Base-by-base conservation (phyloP, 2,797 vertebrate genomes). In the Lates japonicus region DNA sequence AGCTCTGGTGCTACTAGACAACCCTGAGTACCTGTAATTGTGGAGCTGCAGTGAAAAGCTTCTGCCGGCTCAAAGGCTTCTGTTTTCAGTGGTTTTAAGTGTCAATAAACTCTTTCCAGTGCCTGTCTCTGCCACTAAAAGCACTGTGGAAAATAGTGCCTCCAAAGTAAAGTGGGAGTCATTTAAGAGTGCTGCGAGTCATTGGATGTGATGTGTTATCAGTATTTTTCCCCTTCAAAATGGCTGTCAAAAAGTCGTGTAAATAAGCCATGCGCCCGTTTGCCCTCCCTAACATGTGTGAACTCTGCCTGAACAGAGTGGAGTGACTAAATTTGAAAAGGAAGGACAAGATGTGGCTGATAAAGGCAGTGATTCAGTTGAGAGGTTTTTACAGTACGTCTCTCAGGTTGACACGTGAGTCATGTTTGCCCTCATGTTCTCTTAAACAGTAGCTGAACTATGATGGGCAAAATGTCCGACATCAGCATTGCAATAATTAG, bases 21-120 rank as follows among this genome's bases (percentile, higher is more conserved):
- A 96, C 96, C 95, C 96, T 92, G 96, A 98, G 97, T 96, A 94
- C 96, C 96, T 97, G 85, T 97, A 96, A 97, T 97, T 97, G 96
- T 97, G 95, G 94, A 92, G 95, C 94, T 86, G 95, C 82, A 94
- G 96, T 95, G 95, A 97, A 96, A 96, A 96, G 94, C 95, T 93
- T 92, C 93, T 81, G 93, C 69, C 49, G 42, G 94, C 96, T 97
- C 95, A 95, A 97, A 89, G 96, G 96, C 94, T 95, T 96, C 95
- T 96, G 96, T 97, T 97, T 96, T 96, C 96, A 96, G 95, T 94
- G 95, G 95, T 96, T 96, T 96, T 93, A 95, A 96, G 96, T 94
- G 96, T 97, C 90, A 87, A 95, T 95, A 95, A 95, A 96, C 95
- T 94, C 93, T 94, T 96, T 90, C 81, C 83, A 84, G 75, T 70